Conservation (phyloP, 1,140 invertebrate species). For the Idris sp. region DNA sequence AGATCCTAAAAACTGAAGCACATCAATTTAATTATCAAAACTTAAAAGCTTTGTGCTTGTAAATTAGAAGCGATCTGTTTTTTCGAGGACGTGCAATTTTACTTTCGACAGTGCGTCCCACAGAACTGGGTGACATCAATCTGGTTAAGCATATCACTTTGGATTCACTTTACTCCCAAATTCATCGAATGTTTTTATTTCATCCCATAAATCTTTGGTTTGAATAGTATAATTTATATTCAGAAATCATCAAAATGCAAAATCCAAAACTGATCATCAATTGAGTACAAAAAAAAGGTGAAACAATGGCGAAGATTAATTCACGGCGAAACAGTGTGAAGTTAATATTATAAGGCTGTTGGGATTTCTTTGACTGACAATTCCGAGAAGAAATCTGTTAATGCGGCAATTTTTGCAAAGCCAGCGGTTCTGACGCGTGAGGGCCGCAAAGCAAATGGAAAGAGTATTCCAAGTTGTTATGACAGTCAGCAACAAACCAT, state of each 20-base stretch:
- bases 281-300: neutral
- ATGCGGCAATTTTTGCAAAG: constrained; percentile 58
- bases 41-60: constrained; percentile 50
- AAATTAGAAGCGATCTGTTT: constrained; percentile 56
- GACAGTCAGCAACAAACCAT: constrained; percentile 77
- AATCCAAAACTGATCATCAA: no score
- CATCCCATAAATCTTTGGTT: neutral
- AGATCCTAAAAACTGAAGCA: neutral
- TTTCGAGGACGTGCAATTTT: constrained; percentile 47
- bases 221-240: no score
- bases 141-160: constrained; percentile 16
- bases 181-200: neutral
- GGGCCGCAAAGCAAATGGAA: constrained; percentile 54
- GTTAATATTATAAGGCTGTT: neutral
- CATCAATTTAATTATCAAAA: constrained; percentile 11
- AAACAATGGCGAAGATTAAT: constrained; percentile 1
- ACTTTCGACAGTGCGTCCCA: constrained; percentile 42
- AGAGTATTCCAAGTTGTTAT: constrained; percentile 75
- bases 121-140: constrained; percentile 37
- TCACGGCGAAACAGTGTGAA: neutral
- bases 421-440: constrained; percentile 38
- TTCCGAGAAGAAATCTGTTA: constrained; percentile 54
- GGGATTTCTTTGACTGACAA: constrained; percentile 15
- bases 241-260: no score
- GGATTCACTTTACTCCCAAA: constrained; percentile 6